Evolutionary conservation across 2,113 vertebrate species (phyloP).

Genomic region (Chinchilla lanigera): DNA sequence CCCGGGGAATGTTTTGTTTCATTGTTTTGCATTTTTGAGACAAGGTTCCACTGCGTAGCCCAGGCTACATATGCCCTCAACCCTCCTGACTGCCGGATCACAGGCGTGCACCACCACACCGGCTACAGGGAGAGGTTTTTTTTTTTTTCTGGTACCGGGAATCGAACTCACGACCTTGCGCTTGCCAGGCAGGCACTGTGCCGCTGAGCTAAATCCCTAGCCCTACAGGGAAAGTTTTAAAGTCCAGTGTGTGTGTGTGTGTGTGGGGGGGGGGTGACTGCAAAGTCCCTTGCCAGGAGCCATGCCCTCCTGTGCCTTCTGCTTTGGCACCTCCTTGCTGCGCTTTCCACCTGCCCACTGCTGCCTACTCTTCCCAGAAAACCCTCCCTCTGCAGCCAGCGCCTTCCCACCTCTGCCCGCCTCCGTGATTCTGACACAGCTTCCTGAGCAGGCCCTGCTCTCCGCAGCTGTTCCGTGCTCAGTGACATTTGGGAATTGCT

Average conservation of each 20-base stretch:
- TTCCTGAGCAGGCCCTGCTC: fast-evolving
- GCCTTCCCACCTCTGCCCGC: not conserved
- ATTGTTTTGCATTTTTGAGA: not conserved
- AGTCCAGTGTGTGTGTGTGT: too few relatives aligned
- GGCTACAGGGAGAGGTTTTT: not conserved
- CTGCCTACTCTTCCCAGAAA: not conserved
- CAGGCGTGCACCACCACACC: not conserved
- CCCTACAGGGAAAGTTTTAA: not conserved
- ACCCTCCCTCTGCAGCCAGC: fast-evolving
- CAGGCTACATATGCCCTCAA: not conserved
- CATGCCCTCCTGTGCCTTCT: fast-evolving
- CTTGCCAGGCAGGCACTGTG: too few relatives aligned
- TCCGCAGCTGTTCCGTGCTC: not conserved
- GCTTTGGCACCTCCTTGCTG: not conserved
- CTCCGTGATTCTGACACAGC: not conserved
- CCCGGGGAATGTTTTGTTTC: not conserved
- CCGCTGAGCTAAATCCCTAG: too few relatives aligned
- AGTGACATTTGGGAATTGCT: not conserved
- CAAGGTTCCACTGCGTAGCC: not conserved
- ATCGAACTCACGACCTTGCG: too few relatives aligned
- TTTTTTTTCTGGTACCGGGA: too few relatives aligned
- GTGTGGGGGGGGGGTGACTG: too few relatives aligned
- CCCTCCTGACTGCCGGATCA: not conserved
- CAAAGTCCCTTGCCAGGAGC: fast-evolving
- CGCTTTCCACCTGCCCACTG: not conserved